Base-by-base conservation (phyloP, 1,140 invertebrate species). In the Drosophila serrata region DNA sequence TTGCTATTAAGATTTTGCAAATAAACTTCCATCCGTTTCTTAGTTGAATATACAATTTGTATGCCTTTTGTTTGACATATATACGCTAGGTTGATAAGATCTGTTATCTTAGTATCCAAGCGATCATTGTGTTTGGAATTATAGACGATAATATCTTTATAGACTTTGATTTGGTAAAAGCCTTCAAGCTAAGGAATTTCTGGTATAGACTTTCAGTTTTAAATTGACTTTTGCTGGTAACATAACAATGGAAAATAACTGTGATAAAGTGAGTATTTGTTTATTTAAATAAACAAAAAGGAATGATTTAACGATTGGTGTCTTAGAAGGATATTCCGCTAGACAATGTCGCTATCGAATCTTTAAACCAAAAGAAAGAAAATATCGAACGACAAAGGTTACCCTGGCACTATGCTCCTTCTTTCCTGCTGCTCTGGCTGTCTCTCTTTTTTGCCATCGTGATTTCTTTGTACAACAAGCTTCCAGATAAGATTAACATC, bases 371-470 rank as follows among this genome's bases (percentile, higher is more conserved):
- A 0, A 27, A 35, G 6, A 17, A 2, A 19, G 6, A n/a, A 13
- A 3, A 5, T 12, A 13, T 2, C 1, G 12, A 4, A 4, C 15
- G 6, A 4, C 33, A 29, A 9, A 58, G 61, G 7, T 15, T 85
- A 1, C 42, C 75, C 19, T 91, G 85, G 85, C 75, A 84, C 57
- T 79, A 87, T 58, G 86, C 81, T 9, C 76, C 75, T 2, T 72
- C 74, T 2, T 92, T 90, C 22, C 19, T 92, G 13, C 27, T 84
- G 0, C 80, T 91, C 27, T 92, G 91, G 91, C 31, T 69, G 43
- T 64, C 64, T 0, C 68, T 92, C 0, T 81, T 92, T 31, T 82
- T 81, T 39, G 84, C 84, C 6, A 37, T 91, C 0, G 87, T 92
- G 1, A 53, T 91, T 6, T 87, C 91, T 8, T 39, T 78, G 4